phyloP scores from a whole-genome alignment of 2,888 invertebrate genomes.

The Sphinx pinastri region DNA sequence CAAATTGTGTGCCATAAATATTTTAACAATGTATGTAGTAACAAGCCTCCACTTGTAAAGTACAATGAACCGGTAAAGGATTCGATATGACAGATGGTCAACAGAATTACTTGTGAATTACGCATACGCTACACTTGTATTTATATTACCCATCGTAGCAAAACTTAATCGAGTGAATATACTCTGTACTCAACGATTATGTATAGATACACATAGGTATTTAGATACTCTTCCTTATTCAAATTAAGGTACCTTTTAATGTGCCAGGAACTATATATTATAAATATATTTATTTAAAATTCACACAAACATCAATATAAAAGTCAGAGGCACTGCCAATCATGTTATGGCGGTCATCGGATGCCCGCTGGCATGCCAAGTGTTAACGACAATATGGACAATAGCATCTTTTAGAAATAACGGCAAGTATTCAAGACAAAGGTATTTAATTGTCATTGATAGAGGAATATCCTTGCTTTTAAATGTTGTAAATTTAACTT shows the following conservation, averaged over 20 bases:
- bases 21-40: slow-evolving; percentile 36
- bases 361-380: not conserved
- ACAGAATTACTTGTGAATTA: slow-evolving; percentile 36
- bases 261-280: too few species aligned
- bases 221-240: too few species aligned
- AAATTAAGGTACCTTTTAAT: too few species aligned
- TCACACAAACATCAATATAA: not conserved
- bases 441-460: not conserved
- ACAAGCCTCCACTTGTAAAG: slow-evolving; percentile 41
- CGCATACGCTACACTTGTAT: not conserved
- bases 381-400: not conserved
- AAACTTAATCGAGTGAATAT: not conserved
- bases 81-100: slow-evolving; percentile 55
- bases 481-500: too few species aligned
- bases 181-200: too few species aligned
- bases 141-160: slow-evolving; percentile 18
- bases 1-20: slow-evolving; percentile 34
- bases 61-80: slow-evolving; percentile 48
- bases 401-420: slow-evolving; percentile 6
- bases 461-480: not conserved
- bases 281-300: too few species aligned
- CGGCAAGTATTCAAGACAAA: slow-evolving; percentile 9
- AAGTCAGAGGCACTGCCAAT: not conserved
- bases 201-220: too few species aligned
- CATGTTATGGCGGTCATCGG: not conserved